Base-by-base conservation (phyloP, 2,113 vertebrate species). In the Actenoides hombroni region DNA sequence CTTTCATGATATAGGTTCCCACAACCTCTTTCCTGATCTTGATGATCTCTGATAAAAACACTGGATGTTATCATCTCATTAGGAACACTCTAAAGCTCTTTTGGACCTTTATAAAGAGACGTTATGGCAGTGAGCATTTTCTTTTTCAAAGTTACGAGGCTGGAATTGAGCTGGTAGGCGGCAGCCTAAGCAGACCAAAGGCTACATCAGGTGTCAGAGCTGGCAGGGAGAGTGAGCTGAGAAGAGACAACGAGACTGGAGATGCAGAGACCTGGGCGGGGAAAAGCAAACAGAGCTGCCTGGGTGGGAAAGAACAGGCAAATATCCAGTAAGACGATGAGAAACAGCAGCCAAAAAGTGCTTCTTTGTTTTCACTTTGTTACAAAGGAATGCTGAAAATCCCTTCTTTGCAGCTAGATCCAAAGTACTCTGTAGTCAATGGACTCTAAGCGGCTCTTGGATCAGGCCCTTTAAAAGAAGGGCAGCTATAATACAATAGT, bases 241-340 rank as follows among this genome's bases (percentile, higher is more conserved):
- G 82, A 65, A 83, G 64, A 86, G 88, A 78, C 13, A 1, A 82
- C 0, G 21, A 76, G 88, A 15, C 77, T 65, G 54, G 77, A 83
- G 80, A 87, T 87, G 74, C 37, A 63, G 91, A 87, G 83, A 85
- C 67, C 59, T 91, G 92, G 88, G 90, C 79, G 88, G 94, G 40
- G 81, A 93, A 93, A 91, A 95, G 61, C 74, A 95, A 96, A 91
- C 67, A 94, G 77, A 87, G 46, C 95, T 69, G 81, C 59, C 28
- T 92, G 96, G 95, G 95, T 83, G 94, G 92, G 69, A 88, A 96
- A 82, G 94, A 82, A 42, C 42, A 94, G 88, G 56, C 74, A 87
- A 87, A 86, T 60, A 92, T 87, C 84, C 91, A 96, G 95, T 44
- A 85, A 84, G 77, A 95, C 33, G 80, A 95, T 57, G 84, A 87